Evolutionary conservation across 2,888 invertebrate species (phyloP).

Genomic region (Synanthedon andrenaeformis): DNA sequence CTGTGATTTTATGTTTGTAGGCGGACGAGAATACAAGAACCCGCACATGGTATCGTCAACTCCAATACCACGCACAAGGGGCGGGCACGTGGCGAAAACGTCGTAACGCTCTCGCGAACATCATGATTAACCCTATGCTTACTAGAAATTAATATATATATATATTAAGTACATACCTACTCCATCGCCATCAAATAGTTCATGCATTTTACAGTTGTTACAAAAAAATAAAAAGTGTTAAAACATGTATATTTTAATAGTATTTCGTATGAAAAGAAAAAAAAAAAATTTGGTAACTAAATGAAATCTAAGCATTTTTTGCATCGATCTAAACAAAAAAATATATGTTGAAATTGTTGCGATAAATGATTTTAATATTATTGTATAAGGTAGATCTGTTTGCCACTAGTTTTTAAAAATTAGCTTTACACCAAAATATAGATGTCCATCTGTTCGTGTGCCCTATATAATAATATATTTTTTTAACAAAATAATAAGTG

Average conservation of each 20-base stretch:
- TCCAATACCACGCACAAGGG: slow-evolving; percentile 92
- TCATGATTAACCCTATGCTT: slow-evolving; percentile 92
- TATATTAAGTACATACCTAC: not conserved
- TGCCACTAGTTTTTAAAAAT: slow-evolving; percentile 53
- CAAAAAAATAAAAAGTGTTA: not conserved
- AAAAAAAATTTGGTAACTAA: no score
- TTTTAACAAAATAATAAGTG: slow-evolving; percentile 10
- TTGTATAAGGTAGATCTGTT: slow-evolving; percentile 9
- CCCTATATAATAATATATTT: slow-evolving; percentile 22
- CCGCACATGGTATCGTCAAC: slow-evolving; percentile 88
- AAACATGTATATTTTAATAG: not conserved
- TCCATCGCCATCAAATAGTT: not conserved
- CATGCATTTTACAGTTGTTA: not conserved
- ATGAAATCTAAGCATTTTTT: no score
- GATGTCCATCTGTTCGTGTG: slow-evolving; percentile 28
- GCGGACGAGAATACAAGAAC: slow-evolving; percentile 90
- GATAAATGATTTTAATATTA: no score
- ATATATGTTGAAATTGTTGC: no score
- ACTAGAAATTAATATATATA: slow-evolving; percentile 47
- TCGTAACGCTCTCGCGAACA: slow-evolving; percentile 94
- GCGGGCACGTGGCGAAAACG: slow-evolving; percentile 93
- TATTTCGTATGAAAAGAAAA: not conserved
- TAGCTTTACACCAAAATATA: slow-evolving; percentile 68
- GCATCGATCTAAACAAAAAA: no score
- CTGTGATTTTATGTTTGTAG: slow-evolving; percentile 57